A percentile compares a stretch with the other conserved stretches of the same genome.
These are phyloP conservation scores for Onychomys torridus DNA, from an alignment of 2,797 vertebrate genomes.

Conservation along the genomic window DNA sequence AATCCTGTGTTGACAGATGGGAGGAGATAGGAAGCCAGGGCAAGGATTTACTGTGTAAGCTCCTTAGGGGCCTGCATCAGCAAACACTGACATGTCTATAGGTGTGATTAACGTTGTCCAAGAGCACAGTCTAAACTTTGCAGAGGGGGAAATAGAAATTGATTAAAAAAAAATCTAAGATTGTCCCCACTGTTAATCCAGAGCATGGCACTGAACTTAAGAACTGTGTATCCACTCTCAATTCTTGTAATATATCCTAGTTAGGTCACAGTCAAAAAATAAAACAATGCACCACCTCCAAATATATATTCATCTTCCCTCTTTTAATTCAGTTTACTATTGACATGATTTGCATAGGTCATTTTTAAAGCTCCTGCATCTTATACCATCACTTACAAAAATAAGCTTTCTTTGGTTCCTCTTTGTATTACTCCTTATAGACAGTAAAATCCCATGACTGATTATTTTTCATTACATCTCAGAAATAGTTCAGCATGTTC, in stretches of 20 bases:
- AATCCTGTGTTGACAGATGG: not conserved
- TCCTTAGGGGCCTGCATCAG: not conserved
- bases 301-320: conserved; percentile 26
- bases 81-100: not conserved
- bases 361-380: not conserved
- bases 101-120: not conserved
- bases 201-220: not conserved
- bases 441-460: not conserved
- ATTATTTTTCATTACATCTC: conserved; percentile 28
- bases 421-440: not conserved
- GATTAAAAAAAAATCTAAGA: not conserved
- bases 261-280: not conserved
- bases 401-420: not conserved
- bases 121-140: not conserved
- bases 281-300: not conserved
- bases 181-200: not conserved
- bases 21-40: not conserved
- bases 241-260: not conserved
- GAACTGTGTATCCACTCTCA: not conserved
- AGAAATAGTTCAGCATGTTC: not conserved
- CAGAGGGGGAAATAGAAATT: not conserved
- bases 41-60: not conserved
- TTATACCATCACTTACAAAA: not conserved
- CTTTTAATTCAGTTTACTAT: conserved; percentile 11
- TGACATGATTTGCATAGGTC: not conserved